These are phyloP conservation scores for Bhutanitis thaidina DNA, from an alignment of 2,888 invertebrate species.

Conservation along the genomic window DNA sequence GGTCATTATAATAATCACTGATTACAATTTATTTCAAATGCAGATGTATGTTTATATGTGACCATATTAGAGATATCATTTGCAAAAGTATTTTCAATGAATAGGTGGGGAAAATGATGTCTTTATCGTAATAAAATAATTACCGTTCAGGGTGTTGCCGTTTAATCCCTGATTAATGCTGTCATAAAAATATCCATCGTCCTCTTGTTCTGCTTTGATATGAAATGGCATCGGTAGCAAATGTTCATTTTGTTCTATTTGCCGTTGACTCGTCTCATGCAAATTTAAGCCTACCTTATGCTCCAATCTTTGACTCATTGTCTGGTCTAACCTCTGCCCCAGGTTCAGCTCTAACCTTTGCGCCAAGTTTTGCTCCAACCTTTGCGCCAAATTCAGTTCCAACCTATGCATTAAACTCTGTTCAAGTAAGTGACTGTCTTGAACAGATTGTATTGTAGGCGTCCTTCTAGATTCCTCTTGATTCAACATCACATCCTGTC, in stretches of 20 bases:
- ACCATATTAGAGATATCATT: too few species aligned
- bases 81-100: too few species aligned
- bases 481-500: conserved; percentile 29
- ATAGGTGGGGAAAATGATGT: too few species aligned
- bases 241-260: conserved; percentile 44
- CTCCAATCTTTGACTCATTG: conserved; percentile 29
- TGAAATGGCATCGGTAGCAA: conserved; percentile 59
- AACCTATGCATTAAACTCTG: conserved; percentile 31
- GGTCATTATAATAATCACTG: conserved; percentile 10
- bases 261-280: conserved; percentile 32
- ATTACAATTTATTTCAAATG: conserved; percentile 6
- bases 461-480: conserved; percentile 29
- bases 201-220: conserved; percentile 67
- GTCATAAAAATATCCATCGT: conserved; percentile 67
- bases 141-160: conserved; percentile 48
- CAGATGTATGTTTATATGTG: conserved; percentile 2
- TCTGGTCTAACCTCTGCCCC: conserved; percentile 30
- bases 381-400: conserved; percentile 34
- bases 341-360: conserved; percentile 35
- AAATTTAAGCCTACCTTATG: conserved; percentile 29
- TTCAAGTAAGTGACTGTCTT: conserved; percentile 34
- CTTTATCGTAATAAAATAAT: too few species aligned
- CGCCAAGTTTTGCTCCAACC: conserved; percentile 34
- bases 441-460: conserved; percentile 24
- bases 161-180: conserved; percentile 45